A percentile compares a stretch with the other conserved stretches of the same genome.
Conservation (phyloP, 2,888 invertebrate species). For the Bugulina stolonifera region DNA sequence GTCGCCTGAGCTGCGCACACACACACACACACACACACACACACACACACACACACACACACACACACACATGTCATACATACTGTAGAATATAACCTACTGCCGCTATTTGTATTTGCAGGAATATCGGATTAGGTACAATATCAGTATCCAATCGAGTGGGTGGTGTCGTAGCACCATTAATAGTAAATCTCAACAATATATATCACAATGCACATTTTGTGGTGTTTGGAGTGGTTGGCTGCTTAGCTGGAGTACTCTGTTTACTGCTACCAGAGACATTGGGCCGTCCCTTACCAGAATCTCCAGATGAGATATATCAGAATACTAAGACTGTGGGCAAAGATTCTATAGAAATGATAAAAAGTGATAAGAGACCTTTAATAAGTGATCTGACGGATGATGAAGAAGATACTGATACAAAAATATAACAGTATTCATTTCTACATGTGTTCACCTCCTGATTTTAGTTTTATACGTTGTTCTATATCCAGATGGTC, state of each 20-base stretch:
- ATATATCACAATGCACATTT: constrained; percentile 16
- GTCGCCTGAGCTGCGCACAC: no score
- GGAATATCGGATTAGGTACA: constrained; percentile 23
- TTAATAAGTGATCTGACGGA: constrained; percentile 9
- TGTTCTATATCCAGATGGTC: no score
- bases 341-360: not conserved
- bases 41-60: no score
- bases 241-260: constrained; percentile 9
- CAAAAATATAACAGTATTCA: not conserved
- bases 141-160: constrained; percentile 16
- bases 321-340: not conserved
- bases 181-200: constrained; percentile 6
- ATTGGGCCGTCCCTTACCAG: constrained; percentile 17
- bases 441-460: no score
- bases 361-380: not conserved
- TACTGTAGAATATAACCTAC: no score
- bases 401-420: not conserved
- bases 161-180: constrained; percentile 21
- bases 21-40: no score
- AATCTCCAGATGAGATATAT: constrained; percentile 24
- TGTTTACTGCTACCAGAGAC: not conserved
- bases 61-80: no score
- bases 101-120: no score
- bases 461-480: no score
- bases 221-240: constrained; percentile 12